Conservation (phyloP, 2,888 invertebrate species). For the Hyalella azteca region DNA sequence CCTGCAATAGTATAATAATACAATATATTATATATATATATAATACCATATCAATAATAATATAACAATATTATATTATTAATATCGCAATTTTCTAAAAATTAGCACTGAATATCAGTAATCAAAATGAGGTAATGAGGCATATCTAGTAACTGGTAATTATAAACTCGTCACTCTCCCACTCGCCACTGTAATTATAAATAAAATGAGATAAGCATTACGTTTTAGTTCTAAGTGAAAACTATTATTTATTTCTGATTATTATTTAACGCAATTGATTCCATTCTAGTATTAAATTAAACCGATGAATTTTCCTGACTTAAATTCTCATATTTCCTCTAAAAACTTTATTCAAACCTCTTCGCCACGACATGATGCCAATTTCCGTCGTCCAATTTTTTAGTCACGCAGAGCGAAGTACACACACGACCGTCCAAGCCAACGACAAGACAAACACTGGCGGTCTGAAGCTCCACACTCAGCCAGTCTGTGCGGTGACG, state of each 20-base stretch:
- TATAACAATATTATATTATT: neutral
- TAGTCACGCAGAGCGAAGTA: neutral
- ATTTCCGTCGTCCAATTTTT: neutral
- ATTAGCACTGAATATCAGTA: neutral
- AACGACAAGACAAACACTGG: neutral
- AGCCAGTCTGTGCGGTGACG: slow-evolving; percentile 27
- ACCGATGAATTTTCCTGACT: neutral
- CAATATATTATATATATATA: neutral
- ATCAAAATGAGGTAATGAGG: neutral
- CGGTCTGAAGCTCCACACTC: neutral
- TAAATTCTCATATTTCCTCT: neutral
- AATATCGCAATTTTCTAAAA: neutral
- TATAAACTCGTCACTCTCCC: neutral
- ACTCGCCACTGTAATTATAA: neutral
- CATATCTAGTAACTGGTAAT: neutral
- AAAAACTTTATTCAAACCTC: neutral
- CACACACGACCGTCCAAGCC: neutral
- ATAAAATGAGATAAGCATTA: neutral
- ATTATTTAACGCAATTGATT: no score
- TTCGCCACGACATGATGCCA: slow-evolving; percentile 35
- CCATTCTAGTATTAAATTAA: neutral
- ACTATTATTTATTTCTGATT: neutral
- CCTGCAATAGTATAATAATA: neutral
- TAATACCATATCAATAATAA: neutral
- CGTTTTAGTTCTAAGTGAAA: neutral